Conservation (phyloP, 2,113 vertebrate genomes). For the Piprites chloris region DNA sequence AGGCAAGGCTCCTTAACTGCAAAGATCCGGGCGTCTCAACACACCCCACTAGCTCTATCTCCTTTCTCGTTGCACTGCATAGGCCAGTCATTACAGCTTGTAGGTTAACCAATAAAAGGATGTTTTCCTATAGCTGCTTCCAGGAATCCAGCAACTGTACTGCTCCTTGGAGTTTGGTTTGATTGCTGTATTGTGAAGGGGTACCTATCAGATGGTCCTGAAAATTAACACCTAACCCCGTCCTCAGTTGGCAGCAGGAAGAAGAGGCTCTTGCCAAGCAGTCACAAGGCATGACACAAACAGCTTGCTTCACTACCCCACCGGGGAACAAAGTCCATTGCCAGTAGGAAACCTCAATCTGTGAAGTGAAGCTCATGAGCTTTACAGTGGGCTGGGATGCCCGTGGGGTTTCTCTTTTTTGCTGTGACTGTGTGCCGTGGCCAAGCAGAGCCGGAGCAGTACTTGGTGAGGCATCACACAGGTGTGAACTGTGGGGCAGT, state of each 20-base stretch:
- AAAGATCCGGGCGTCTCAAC: not conserved
- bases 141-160: not conserved
- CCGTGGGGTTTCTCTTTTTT: not conserved
- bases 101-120: not conserved
- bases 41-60: not conserved
- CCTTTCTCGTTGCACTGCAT: rapidly evolving
- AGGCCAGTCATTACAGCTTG: not conserved
- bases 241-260: not conserved
- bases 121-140: not conserved
- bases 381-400: not conserved
- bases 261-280: not conserved
- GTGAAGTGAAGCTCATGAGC: not conserved
- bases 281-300: not conserved
- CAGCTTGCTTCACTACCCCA: not conserved
- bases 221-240: not conserved
- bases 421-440: not conserved
- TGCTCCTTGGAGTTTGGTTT: not conserved
- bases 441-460: not conserved
- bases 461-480: not conserved
- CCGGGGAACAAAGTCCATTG: not conserved
- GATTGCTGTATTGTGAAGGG: not conserved
- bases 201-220: not conserved
- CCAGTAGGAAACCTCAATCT: not conserved
- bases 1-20: not conserved
- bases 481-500: not conserved